These are phyloP conservation scores for Sandelia bainsii DNA, from an alignment of 2,797 vertebrate genomes.

Conservation along the genomic window DNA sequence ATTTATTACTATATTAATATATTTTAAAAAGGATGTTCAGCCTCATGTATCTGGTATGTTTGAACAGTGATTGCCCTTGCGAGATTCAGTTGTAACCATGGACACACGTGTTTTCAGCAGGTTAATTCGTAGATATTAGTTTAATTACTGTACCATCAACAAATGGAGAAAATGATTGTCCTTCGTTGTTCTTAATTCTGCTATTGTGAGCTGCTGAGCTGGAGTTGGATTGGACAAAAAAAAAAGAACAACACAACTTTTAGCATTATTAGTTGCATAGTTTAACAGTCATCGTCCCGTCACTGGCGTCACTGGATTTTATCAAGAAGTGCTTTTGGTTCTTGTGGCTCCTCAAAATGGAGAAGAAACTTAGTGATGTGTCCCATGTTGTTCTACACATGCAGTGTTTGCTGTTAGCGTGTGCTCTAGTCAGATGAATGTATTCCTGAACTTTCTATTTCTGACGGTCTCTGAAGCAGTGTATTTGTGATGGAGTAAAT, in stretches of 20 bases:
- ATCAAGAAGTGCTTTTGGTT: not conserved
- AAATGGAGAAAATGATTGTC: not conserved
- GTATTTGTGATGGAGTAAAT: conserved; percentile 1
- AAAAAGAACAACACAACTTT: not conserved
- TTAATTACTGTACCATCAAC: not conserved
- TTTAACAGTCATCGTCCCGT: not conserved
- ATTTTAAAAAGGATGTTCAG: too few relatives aligned
- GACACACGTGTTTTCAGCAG: not conserved
- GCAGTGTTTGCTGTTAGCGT: conserved; percentile 61
- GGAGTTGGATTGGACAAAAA: not conserved
- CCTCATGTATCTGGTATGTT: not conserved
- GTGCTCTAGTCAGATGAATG: conserved; percentile 91
- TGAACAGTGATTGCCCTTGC: too few relatives aligned
- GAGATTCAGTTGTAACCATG: not conserved
- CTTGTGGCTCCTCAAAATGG: not conserved
- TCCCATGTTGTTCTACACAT: not conserved
- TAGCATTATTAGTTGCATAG: not conserved
- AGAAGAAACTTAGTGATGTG: too few relatives aligned
- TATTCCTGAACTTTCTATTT: conserved; percentile 74
- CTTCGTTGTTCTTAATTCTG: not conserved
- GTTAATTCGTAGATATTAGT: not conserved
- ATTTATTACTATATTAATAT: too few relatives aligned
- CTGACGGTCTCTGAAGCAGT: conserved; percentile 13
- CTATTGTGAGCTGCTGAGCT: not conserved
- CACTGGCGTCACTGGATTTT: not conserved